phyloP scores from a whole-genome alignment of 1,140 invertebrate genomes.

The Gryon sp. region DNA sequence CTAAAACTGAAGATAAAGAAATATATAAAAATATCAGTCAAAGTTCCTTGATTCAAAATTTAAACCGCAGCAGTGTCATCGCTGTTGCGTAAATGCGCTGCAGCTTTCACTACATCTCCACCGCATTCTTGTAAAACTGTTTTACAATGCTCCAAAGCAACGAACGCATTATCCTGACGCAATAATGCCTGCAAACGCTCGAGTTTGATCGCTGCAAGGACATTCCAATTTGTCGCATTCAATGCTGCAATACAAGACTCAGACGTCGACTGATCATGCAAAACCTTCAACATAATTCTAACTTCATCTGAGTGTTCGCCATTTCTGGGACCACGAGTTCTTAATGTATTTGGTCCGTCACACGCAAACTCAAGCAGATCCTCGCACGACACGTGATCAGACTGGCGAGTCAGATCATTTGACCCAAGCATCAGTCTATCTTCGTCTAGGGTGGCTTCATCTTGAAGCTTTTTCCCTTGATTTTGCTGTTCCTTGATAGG shows the following conservation, averaged over 20 bases:
- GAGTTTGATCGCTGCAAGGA: slow-evolving; percentile 93
- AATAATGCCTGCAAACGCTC: slow-evolving; percentile 86
- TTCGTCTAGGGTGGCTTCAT: slow-evolving; percentile 6
- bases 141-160: slow-evolving; percentile 75
- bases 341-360: slow-evolving; percentile 85
- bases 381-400: slow-evolving; percentile 94
- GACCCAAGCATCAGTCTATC: slow-evolving; percentile 37
- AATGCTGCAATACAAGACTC: slow-evolving; percentile 90
- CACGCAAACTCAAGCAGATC: slow-evolving; percentile 94
- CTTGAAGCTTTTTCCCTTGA: background rate
- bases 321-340: slow-evolving; percentile 85
- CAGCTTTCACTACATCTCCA: slow-evolving; percentile 76
- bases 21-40: background rate
- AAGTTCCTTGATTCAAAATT: too few species aligned
- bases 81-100: slow-evolving; percentile 71
- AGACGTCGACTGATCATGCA: slow-evolving; percentile 88
- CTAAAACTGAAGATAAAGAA: background rate
- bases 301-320: slow-evolving; percentile 94
- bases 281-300: slow-evolving; percentile 92
- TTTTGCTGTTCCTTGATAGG: slow-evolving; percentile 9
- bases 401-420: slow-evolving; percentile 73
- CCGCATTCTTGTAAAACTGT: slow-evolving; percentile 74
- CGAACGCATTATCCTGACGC: slow-evolving; percentile 76
- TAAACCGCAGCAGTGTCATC: slow-evolving; percentile 76
- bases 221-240: slow-evolving; percentile 92